A percentile compares a stretch with the other conserved stretches of the same genome.
Evolutionary conservation across 1,140 invertebrate genomes (phyloP).

Genomic region (Neelides sp.): DNA sequence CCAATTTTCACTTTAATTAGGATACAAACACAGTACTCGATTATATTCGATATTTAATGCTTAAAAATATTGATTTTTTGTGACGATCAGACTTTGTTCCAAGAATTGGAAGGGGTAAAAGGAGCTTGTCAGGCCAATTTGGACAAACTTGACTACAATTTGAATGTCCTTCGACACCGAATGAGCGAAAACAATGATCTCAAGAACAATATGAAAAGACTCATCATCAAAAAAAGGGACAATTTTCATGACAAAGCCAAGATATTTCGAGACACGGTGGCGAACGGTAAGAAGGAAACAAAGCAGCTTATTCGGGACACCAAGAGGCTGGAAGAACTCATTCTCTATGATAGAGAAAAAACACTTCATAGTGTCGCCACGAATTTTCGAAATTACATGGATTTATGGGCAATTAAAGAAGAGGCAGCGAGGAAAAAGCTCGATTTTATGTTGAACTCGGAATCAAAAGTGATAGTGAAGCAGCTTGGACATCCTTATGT

Average conservation of each 20-base stretch:
- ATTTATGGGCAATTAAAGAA: constrained; percentile 24
- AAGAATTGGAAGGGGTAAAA: constrained; percentile 26
- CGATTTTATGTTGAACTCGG: constrained; percentile 14
- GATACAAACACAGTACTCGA: not conserved
- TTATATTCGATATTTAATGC: not conserved
- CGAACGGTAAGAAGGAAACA: constrained; percentile 9
- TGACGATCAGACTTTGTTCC: constrained; percentile 14
- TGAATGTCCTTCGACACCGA: constrained; percentile 17
- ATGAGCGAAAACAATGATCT: constrained; percentile 20
- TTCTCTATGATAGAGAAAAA: constrained; percentile 9
- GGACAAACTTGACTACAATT: constrained; percentile 30
- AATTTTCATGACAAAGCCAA: constrained; percentile 12
- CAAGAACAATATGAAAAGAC: constrained; percentile 27
- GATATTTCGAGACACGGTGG: constrained; percentile 4
- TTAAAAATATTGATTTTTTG: constrained; percentile 1
- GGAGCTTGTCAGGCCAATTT: constrained; percentile 21
- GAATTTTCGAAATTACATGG: constrained; percentile 25
- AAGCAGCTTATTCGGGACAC: constrained; percentile 18
- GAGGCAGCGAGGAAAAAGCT: constrained; percentile 18
- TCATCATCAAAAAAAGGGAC: constrained; percentile 21
- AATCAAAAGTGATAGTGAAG: constrained; percentile 20
- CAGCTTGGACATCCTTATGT: constrained; percentile 13
- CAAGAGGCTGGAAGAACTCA: constrained; percentile 8
- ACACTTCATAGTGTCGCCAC: constrained; percentile 9
- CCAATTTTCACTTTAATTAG: not conserved